phyloP scores from a whole-genome alignment of 1,140 invertebrate species.

The Zaprionus taronus region DNA sequence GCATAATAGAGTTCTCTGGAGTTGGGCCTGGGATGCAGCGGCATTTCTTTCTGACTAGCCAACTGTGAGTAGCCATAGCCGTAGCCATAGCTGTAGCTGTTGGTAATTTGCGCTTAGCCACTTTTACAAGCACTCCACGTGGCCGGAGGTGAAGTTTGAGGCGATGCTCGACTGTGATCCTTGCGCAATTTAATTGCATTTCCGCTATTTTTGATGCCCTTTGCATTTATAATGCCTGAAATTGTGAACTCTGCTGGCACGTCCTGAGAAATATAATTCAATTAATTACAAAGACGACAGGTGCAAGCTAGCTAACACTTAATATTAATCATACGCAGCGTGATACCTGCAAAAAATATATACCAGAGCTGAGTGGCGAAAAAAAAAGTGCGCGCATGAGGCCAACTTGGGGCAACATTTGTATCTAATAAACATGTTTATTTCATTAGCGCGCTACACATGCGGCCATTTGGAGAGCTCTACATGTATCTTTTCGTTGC shows the following conservation, averaged over 20 bases:
- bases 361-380: not conserved
- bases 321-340: constrained; percentile 78
- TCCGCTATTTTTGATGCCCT: constrained; percentile 79
- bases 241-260: constrained; percentile 42
- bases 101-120: constrained; percentile 79
- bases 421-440: constrained; percentile 82
- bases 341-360: constrained; percentile 24
- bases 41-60: constrained; percentile 42
- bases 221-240: constrained; percentile 72
- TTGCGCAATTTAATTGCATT: constrained; percentile 78
- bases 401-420: constrained; percentile 61
- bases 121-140: constrained; percentile 62
- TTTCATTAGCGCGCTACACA: constrained; percentile 78
- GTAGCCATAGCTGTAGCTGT: constrained; percentile 66
- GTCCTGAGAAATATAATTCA: constrained; percentile 79
- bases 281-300: constrained; percentile 80
- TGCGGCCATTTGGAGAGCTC: constrained; percentile 55
- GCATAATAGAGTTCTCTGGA: constrained; percentile 64
- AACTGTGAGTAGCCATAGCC: constrained; percentile 65
- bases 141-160: not conserved
- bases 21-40: constrained; percentile 22
- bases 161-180: constrained; percentile 1
- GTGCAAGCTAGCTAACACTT: constrained; percentile 65
- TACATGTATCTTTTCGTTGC: constrained; percentile 8
- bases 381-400: constrained; percentile 14